These are phyloP conservation scores for Schizothorax lantsangensis DNA, from an alignment of 2,797 vertebrate genomes.

Conservation along the genomic window DNA sequence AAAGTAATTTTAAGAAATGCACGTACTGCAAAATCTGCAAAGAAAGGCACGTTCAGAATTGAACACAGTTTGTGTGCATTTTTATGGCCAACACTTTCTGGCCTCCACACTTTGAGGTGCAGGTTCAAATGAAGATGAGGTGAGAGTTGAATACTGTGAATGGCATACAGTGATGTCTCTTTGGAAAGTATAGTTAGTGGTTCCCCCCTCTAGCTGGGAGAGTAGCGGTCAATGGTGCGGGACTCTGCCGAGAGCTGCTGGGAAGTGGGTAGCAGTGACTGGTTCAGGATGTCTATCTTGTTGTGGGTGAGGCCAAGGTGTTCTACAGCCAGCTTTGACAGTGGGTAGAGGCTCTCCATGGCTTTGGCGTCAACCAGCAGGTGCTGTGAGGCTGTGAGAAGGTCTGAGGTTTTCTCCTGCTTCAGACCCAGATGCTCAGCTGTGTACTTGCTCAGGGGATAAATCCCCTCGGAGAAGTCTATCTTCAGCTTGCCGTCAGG, in stretches of 20 bases:
- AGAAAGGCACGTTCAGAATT: constrained; percentile 79
- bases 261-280: constrained; percentile 82
- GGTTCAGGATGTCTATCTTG: constrained; percentile 90
- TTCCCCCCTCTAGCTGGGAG: constrained; percentile 84
- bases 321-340: constrained; percentile 92
- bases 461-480: constrained; percentile 94
- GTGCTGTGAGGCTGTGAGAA: constrained; percentile 90
- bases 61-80: constrained; percentile 69
- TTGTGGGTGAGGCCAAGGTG: constrained; percentile 93
- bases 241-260: constrained; percentile 82
- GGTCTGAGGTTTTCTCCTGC: constrained; percentile 91
- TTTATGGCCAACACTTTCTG: constrained; percentile 67
- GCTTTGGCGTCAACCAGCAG: constrained; percentile 91
- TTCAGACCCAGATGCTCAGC: constrained; percentile 95
- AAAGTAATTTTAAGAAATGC: constrained; percentile 74
- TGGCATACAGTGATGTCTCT: constrained; percentile 76
- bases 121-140: constrained; percentile 69
- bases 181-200: constrained; percentile 66
- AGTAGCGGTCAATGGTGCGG: constrained; percentile 94
- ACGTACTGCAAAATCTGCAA: constrained; percentile 62
- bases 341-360: constrained; percentile 94
- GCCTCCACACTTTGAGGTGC: constrained; percentile 76
- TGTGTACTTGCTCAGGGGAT: constrained; percentile 93
- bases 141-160: constrained; percentile 78
- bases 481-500: constrained; percentile 93